Percentiles rank a stretch among this genome's conserved stretches.
phyloP scores from a whole-genome alignment of 2,113 vertebrate genomes.

The Halichoerus grypus region DNA sequence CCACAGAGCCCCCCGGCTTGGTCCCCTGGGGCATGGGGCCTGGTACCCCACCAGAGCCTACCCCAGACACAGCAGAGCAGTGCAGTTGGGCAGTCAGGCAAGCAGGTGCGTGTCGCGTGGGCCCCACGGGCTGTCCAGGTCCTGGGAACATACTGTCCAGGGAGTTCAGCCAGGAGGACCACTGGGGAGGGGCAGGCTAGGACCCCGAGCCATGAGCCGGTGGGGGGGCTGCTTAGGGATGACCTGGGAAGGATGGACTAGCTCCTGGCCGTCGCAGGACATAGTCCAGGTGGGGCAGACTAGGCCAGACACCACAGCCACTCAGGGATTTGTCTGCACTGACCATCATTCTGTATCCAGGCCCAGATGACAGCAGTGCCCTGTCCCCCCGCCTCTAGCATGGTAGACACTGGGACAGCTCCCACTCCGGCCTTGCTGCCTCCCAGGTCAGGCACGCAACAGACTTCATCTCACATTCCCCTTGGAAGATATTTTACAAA shows the following conservation, averaged over 20 bases:
- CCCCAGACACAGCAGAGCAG: background rate
- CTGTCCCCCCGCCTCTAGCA: background rate
- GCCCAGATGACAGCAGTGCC: background rate
- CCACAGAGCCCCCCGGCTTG: background rate
- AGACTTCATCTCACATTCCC: background rate
- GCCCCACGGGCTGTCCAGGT: background rate
- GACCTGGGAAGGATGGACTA: background rate
- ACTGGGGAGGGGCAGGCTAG: background rate
- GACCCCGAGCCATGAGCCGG: background rate
- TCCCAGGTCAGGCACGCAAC: too few species aligned
- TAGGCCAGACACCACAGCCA: background rate
- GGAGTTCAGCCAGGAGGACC: background rate
- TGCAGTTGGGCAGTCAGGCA: conserved; percentile 81
- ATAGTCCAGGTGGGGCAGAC: background rate
- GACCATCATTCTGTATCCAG: background rate
- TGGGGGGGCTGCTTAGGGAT: background rate
- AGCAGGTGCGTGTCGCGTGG: conserved; percentile 88
- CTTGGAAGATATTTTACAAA: background rate
- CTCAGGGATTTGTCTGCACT: background rate
- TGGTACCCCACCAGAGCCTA: background rate
- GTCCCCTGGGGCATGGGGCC: conserved; percentile 2
- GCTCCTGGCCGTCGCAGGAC: background rate
- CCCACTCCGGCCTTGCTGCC: background rate
- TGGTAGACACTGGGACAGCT: background rate
- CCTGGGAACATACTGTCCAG: conserved; percentile 50